These are phyloP conservation scores for Catharus ustulatus DNA, from an alignment of 2,797 vertebrate species.

Conservation along the genomic window DNA sequence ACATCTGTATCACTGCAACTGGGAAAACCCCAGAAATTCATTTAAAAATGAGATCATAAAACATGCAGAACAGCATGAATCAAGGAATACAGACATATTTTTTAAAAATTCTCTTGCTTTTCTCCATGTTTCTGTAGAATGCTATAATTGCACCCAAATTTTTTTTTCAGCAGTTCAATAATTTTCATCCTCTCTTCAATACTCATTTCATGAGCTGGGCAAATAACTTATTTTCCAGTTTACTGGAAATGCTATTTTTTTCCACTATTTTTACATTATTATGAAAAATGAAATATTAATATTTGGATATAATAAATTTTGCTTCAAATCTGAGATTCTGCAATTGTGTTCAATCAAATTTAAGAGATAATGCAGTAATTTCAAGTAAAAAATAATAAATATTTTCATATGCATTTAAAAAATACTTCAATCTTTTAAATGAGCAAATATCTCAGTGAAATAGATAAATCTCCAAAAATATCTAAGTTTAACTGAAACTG, in stretches of 20 bases:
- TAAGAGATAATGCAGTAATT: not conserved
- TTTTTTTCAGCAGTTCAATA: not conserved
- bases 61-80: not conserved
- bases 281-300: not conserved
- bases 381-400: not conserved
- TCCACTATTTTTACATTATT: not conserved
- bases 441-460: not conserved
- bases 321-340: not conserved
- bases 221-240: not conserved
- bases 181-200: not conserved
- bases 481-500: not conserved
- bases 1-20: constrained; percentile 38
- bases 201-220: not conserved
- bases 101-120: not conserved
- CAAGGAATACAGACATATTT: not conserved
- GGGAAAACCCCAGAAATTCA: not conserved
- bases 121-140: not conserved
- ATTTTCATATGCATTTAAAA: accelerated
- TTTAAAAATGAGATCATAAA: not conserved
- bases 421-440: not conserved
- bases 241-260: not conserved
- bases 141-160: accelerated
- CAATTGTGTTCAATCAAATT: not conserved
- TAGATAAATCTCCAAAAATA: not conserved
- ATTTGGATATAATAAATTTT: not conserved